Conservation (phyloP, 2,888 invertebrate genomes). For the Macrophya annulata region DNA sequence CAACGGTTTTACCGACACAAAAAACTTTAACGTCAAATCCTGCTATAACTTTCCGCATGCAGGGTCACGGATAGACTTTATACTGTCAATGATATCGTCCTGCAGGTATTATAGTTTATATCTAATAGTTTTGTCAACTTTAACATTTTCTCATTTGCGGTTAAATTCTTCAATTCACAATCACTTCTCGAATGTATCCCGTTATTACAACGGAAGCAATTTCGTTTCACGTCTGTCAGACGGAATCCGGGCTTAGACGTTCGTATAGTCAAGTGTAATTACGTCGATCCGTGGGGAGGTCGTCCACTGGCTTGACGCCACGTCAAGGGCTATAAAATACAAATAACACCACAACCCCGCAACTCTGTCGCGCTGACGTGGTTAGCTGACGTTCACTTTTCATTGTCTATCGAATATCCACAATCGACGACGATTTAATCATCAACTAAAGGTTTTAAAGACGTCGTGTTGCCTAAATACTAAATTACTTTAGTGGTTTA, state of each 20-base stretch:
- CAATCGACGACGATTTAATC: background rate
- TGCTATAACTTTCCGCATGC: background rate
- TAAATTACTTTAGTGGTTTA: background rate
- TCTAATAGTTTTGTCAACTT: background rate
- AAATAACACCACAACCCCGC: constrained; percentile 4
- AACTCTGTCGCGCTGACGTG: constrained; percentile 22
- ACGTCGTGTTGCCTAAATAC: background rate
- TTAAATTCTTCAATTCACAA: background rate
- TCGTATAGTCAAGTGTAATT: constrained; percentile 50
- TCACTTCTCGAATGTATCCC: constrained; percentile 20
- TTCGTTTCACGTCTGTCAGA: constrained; percentile 38
- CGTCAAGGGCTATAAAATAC: constrained; percentile 29
- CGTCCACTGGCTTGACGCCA: constrained; percentile 35
- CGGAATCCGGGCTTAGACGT: constrained; percentile 43
- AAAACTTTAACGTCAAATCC: constrained; percentile 39
- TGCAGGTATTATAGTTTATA: background rate
- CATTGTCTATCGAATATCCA: background rate
- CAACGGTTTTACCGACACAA: constrained; percentile 22
- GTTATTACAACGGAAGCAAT: constrained; percentile 42
- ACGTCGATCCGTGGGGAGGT: constrained; percentile 38
- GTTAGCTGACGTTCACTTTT: background rate
- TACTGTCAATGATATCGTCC: background rate
- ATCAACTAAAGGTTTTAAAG: background rate
- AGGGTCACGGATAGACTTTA: constrained; percentile 6
- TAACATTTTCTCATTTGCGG: background rate